Percentiles rank a stretch among this genome's conserved stretches.
These are phyloP conservation scores for Vidua macroura DNA, from an alignment of 2,113 vertebrate genomes.

Conservation along the genomic window DNA sequence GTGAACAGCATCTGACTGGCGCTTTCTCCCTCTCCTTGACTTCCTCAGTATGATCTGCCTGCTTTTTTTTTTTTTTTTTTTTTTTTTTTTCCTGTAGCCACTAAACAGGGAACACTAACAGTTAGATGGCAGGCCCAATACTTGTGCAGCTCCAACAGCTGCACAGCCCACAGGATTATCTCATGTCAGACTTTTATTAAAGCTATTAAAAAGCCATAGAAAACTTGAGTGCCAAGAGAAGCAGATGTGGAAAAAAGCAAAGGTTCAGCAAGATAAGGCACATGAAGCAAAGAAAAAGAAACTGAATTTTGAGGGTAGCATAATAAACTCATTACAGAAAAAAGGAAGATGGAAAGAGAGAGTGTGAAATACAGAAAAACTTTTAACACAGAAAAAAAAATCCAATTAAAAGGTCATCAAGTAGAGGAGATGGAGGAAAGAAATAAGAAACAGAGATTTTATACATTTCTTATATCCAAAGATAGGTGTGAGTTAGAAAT, in stretches of 20 bases:
- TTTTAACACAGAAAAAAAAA: background rate
- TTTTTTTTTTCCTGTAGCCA: background rate
- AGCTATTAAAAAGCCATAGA: background rate
- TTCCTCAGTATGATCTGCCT: background rate
- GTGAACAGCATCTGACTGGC: background rate
- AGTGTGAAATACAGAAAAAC: background rate
- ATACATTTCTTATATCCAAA: background rate
- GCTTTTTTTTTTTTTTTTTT: background rate
- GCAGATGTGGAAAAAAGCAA: background rate
- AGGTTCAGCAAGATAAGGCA: background rate
- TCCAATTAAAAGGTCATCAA: background rate
- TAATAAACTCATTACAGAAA: background rate
- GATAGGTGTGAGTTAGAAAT: background rate
- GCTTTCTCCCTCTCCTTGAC: background rate
- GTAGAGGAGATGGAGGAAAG: background rate
- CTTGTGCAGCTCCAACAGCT: background rate
- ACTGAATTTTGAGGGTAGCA: background rate
- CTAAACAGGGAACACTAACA: background rate
- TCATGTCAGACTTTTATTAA: background rate
- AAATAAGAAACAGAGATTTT: background rate
- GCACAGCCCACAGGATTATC: background rate
- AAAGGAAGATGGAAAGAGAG: background rate
- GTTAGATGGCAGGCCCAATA: background rate
- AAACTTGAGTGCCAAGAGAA: background rate
- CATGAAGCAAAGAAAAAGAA: background rate